Percentiles rank a stretch among this genome's conserved stretches.
These are phyloP conservation scores for Chaenogobius annularis DNA, from an alignment of 2,113 vertebrate genomes.

Conservation along the genomic window DNA sequence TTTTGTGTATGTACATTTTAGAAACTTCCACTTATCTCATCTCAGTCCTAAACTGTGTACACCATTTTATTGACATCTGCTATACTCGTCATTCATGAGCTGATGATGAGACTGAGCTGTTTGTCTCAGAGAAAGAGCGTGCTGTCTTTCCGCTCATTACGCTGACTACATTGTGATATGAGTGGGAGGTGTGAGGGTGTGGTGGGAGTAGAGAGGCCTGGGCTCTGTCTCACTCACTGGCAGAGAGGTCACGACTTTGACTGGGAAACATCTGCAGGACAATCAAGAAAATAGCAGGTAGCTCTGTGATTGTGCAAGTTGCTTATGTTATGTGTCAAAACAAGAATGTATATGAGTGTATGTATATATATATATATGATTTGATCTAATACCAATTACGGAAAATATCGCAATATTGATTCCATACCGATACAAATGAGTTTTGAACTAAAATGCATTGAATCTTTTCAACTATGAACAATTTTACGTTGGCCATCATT, in stretches of 20 bases:
- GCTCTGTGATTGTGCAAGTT: constrained; percentile 55
- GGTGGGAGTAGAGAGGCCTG: neutral
- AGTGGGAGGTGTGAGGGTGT: neutral
- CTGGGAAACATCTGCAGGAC: constrained; percentile 7
- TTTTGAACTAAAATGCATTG: no score
- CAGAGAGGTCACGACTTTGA: constrained; percentile 12
- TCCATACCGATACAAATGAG: no score
- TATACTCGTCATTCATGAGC: neutral
- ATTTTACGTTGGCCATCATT: no score
- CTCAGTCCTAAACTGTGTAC: neutral
- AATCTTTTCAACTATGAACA: no score
- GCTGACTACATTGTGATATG: constrained; percentile 1
- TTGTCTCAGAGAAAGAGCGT: neutral
- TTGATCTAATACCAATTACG: no score
- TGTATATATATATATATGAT: no score
- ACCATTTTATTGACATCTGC: neutral
- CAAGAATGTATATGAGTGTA: neutral
- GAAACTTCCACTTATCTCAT: neutral
- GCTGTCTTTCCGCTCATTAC: neutral
- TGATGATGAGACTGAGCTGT: neutral
- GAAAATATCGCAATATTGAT: no score
- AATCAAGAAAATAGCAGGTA: neutral
- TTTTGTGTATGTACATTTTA: neutral
- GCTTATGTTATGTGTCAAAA: neutral
- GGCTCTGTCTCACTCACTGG: neutral